Base-by-base conservation (phyloP, 2,797 vertebrate genomes). In the Rhynchotus rufescens region DNA sequence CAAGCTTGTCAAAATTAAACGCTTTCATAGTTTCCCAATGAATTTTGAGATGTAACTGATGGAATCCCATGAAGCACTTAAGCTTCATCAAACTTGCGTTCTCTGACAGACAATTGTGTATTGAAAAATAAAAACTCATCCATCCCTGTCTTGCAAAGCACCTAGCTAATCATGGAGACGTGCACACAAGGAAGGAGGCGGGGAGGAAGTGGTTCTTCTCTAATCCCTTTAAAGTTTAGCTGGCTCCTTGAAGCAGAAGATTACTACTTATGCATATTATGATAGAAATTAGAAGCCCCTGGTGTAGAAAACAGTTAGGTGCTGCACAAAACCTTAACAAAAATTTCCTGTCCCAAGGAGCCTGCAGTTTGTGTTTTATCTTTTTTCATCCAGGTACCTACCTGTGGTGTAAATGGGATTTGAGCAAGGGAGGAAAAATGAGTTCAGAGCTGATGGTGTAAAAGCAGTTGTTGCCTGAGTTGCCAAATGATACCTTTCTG, bases 1-100 rank as follows among this genome's bases (percentile, higher is more conserved):
- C 89, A 94, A 87, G 89, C 85, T 88, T 89, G 76, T 95, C 86
- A 86, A 87, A 96, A 95, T 86, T 92, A 92, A 93, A 96, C 36
- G 81, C 79, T 92, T 61, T 90, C 66, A 76, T 94, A 75, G 93
- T 93, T 95, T 96, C 90, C 94, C 86, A 66, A 78, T 84, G 86
- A 95, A 85, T 88, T 94, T 92, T 72, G 86, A 90, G 89, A 88
- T 82, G 67, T 77, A 93, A 91, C 84, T 93, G 93, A 91, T 90
- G 84, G 84, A 64, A 87, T 92, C 88, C 79, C 84, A 83, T 88
- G 88, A 94, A 91, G 93, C 91, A 91, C 93, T 93, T 91, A 88
- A 83, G 91, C 91, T 94, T 88, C 92, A 91, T 95, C 92, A 92
- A 80, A 94, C 91, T 84, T 88, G 86, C 84, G 59, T 95, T 90